Percentiles rank a stretch among this genome's conserved stretches.
These are phyloP conservation scores for Itoplectis maculator DNA, from an alignment of 2,888 invertebrate genomes.

Conservation along the genomic window DNA sequence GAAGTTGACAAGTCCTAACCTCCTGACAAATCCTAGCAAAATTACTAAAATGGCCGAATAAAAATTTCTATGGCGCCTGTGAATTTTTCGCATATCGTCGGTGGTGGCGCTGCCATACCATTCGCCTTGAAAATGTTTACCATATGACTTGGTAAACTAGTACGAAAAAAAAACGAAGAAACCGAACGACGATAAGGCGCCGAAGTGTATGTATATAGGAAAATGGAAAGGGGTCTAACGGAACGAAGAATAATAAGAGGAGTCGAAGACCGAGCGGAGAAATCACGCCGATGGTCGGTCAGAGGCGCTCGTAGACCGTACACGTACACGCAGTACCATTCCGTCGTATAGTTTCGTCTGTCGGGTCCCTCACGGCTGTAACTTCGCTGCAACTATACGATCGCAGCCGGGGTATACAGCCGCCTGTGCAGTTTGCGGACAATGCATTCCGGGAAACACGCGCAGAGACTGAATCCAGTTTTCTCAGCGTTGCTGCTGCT, in stretches of 20 bases:
- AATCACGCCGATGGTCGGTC: slow-evolving; percentile 22
- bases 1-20: too few relatives aligned
- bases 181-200: neutral
- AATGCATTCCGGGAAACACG: slow-evolving; percentile 74
- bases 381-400: slow-evolving; percentile 30
- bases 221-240: slow-evolving; percentile 5
- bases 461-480: slow-evolving; percentile 74
- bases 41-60: too few relatives aligned
- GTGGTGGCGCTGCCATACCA: too few relatives aligned
- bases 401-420: slow-evolving; percentile 18
- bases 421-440: slow-evolving; percentile 69
- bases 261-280: slow-evolving; percentile 19
- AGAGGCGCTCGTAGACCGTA: neutral
- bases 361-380: slow-evolving; percentile 43
- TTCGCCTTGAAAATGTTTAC: too few relatives aligned
- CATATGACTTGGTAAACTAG: too few relatives aligned
- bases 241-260: slow-evolving; percentile 19
- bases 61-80: too few relatives aligned
- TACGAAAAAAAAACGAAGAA: too few relatives aligned
- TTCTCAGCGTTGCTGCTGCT: slow-evolving; percentile 68
- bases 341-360: slow-evolving; percentile 60
- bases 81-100: too few relatives aligned
- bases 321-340: slow-evolving; percentile 41
- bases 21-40: too few relatives aligned
- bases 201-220: neutral